Evolutionary conservation across 35 echinoderm and acorn worm species (phyloP).

Genomic region (Hemicentrotus pulcherrimus): DNA sequence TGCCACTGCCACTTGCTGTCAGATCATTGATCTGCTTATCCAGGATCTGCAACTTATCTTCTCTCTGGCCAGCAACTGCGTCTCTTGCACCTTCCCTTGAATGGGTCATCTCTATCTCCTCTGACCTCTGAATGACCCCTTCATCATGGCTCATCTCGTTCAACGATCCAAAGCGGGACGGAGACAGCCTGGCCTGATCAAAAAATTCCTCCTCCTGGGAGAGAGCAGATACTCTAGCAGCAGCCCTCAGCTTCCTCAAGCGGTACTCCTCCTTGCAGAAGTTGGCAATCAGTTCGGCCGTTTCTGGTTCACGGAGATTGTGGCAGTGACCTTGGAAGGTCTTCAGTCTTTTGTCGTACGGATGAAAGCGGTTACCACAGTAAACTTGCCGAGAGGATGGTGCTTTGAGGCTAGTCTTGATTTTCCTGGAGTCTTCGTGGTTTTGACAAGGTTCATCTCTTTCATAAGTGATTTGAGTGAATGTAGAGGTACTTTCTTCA

Average conservation of each 20-base stretch:
- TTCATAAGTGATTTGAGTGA: background rate
- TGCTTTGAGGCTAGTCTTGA: constrained; percentile 2
- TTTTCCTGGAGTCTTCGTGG: background rate
- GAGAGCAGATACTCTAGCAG: background rate
- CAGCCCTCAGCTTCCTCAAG: background rate
- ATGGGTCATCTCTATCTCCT: background rate
- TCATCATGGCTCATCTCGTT: background rate
- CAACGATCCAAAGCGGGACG: background rate
- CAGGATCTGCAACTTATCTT: background rate
- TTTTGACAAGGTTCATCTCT: background rate
- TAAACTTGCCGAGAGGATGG: background rate
- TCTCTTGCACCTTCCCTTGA: background rate
- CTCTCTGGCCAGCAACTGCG: background rate
- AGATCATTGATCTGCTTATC: background rate
- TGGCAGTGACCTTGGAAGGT: constrained; percentile 14
- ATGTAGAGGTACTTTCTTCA: background rate
- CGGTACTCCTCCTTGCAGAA: constrained; percentile 1
- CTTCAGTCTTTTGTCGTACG: background rate
- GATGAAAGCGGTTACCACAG: constrained; percentile 4
- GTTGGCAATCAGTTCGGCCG: background rate
- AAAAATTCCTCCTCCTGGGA: background rate
- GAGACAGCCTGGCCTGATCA: background rate
- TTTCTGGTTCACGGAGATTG: background rate
- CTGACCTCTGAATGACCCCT: background rate
- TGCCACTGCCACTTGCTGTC: background rate